Evolutionary conservation across 2,113 vertebrate species (phyloP), one percentile per base, ranked within the genome.

Genomic region (Cettia cetti): DNA sequence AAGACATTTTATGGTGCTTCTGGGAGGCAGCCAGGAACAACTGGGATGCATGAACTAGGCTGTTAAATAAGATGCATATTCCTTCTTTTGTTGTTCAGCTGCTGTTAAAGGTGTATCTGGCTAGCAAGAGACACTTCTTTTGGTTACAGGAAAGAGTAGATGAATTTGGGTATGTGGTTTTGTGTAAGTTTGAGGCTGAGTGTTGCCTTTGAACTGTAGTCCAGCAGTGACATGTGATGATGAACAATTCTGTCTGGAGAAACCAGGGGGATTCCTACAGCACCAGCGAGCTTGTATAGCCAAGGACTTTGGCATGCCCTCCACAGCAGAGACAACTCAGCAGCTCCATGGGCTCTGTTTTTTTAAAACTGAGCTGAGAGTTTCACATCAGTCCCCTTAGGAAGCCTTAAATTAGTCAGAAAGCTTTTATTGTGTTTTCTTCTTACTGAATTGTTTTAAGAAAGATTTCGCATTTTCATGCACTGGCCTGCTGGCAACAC

Each of bases 341-440:
- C 21, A 52, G 3, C 7, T 56, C 16, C 15, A 24, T 18, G 15
- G 22, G 6, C 45, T 44, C 49, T 35, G 4, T 3, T n/a, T 16
- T 6, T 40, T 27, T 14, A 14, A 11, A 75, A 68, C 1, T 22
- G 53, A 69, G 5, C 5, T 17, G 4, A 44, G 23, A 65, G 1
- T 3, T 15, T 82, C 15, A 11, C 16, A 11, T 20, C 1, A 0
- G 6, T 33, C 23, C 20, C 22, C 16, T 24, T 6, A 39, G 13
- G 19, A 68, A 52, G 15, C 4, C 4, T 54, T 35, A 37, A 23
- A 30, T 45, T 42, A 64, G 3, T 8, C 27, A 24, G 17, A 69
- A 86, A 57, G 2, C 3, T 80, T 74, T 44, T 44, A 9, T 4
- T 47, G 4, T 44, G 4, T 19, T 86, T 52, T 14, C 12, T 54